Percentiles rank a stretch among this genome's conserved stretches.
Evolutionary conservation across 2,797 vertebrate genomes (phyloP).

Genomic region (Tympanoctomys barrerae): DNA sequence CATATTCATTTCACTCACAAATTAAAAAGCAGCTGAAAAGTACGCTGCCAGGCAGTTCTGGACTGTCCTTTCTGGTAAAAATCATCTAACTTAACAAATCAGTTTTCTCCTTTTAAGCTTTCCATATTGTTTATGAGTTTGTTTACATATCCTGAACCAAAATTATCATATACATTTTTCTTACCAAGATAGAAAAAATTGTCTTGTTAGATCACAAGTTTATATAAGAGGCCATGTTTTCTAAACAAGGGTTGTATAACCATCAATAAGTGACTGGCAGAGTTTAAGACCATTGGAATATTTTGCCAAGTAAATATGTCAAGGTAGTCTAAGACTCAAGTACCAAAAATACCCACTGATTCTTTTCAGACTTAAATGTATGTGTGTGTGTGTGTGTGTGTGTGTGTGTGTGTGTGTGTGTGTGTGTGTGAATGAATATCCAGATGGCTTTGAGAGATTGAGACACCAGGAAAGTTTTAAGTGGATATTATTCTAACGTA

Average conservation of each 20-base stretch:
- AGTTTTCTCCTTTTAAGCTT: slow-evolving; percentile 20
- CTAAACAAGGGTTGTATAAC: slow-evolving; percentile 33
- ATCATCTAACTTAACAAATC: slow-evolving; percentile 50
- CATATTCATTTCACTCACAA: slow-evolving; percentile 84
- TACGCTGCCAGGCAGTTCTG: slow-evolving; percentile 27
- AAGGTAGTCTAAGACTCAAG: slow-evolving; percentile 59
- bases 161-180: neutral
- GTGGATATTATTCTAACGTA: slow-evolving; percentile 57
- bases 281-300: slow-evolving; percentile 24
- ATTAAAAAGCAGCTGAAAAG: slow-evolving; percentile 73
- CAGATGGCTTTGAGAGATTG: slow-evolving; percentile 72
- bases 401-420: too few relatives aligned
- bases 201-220: slow-evolving; percentile 40
- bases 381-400: too few relatives aligned
- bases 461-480: slow-evolving; percentile 67
- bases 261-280: slow-evolving; percentile 35
- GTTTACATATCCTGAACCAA: slow-evolving; percentile 49
- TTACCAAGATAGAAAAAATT: slow-evolving; percentile 30
- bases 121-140: slow-evolving; percentile 30
- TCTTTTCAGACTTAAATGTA: slow-evolving; percentile 68
- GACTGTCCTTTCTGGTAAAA: slow-evolving; percentile 73
- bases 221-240: slow-evolving; percentile 36
- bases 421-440: neutral
- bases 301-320: slow-evolving; percentile 51
- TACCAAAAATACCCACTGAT: slow-evolving; percentile 48